Percentiles rank a stretch among this genome's conserved stretches.
Conservation (phyloP, 2,888 invertebrate species). For the Bellardia pandia region DNA sequence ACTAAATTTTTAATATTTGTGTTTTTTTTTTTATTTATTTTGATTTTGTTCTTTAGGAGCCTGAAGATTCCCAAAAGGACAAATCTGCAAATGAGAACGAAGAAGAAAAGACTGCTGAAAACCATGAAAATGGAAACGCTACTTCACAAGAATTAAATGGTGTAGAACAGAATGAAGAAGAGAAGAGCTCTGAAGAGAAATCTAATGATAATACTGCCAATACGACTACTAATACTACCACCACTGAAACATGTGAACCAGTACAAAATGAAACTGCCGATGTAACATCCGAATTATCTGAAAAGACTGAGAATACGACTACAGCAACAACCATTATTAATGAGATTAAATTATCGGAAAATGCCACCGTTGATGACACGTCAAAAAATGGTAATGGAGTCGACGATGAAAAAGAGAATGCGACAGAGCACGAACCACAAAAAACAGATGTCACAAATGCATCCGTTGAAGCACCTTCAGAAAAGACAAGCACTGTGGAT, state of each 20-base stretch:
- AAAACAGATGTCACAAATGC: conserved; percentile 52
- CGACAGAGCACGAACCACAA: conserved; percentile 68
- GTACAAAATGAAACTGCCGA: conserved; percentile 74
- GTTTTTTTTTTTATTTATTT: conserved; percentile 17
- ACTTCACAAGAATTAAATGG: conserved; percentile 78
- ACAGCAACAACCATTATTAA: conserved; percentile 70
- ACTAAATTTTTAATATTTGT: not conserved
- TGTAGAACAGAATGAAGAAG: conserved; percentile 76
- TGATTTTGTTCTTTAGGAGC: conserved; percentile 57
- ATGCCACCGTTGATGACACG: conserved; percentile 71
- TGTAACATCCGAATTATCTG: conserved; percentile 60
- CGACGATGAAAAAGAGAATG: conserved; percentile 74
- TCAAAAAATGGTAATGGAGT: conserved; percentile 79
- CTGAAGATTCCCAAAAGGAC: conserved; percentile 67
- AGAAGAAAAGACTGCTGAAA: conserved; percentile 75
- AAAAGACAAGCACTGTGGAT: conserved; percentile 73
- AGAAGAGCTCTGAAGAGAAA: conserved; percentile 66
- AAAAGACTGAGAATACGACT: conserved; percentile 73
- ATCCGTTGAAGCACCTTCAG: conserved; percentile 55
- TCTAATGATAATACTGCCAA: conserved; percentile 73
- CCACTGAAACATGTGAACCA: conserved; percentile 73
- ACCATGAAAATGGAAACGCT: conserved; percentile 78
- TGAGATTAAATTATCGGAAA: conserved; percentile 50
- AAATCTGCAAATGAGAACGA: conserved; percentile 63
- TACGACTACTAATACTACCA: conserved; percentile 71